Conservation (phyloP, 2,888 invertebrate genomes). For the Holacanthella duospinosa region DNA sequence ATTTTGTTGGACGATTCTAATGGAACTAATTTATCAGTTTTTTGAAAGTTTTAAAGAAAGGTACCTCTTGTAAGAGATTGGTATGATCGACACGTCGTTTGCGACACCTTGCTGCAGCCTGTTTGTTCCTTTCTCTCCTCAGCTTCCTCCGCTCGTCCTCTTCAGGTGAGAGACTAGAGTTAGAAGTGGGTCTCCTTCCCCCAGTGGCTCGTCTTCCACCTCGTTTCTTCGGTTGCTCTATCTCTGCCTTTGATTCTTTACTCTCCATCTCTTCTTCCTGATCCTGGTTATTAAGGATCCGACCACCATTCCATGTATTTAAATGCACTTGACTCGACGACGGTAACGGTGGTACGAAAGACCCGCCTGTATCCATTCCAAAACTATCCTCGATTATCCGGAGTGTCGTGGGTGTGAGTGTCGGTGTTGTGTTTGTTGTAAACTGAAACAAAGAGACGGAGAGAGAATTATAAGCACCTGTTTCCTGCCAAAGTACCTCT, state of each 20-base stretch:
- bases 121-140: constrained; percentile 87
- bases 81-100: constrained; percentile 94
- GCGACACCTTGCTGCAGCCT: constrained; percentile 93
- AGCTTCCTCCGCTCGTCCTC: constrained; percentile 81
- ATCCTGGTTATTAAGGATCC: constrained; percentile 15
- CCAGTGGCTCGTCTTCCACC: constrained; percentile 16
- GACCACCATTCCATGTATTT: constrained; percentile 32
- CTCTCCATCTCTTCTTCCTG: constrained; percentile 1
- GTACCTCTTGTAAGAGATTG: constrained; percentile 67
- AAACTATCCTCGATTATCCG: constrained; percentile 60
- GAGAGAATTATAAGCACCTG: no score
- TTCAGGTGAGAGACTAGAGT: constrained; percentile 57
- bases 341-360: constrained; percentile 19
- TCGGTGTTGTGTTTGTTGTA: constrained; percentile 60
- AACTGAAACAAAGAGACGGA: no score
- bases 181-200: constrained; percentile 20
- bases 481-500: no score
- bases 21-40: no score
- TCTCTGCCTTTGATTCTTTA: constrained; percentile 9
- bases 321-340: constrained; percentile 17
- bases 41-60: not conserved
- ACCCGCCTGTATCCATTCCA: constrained; percentile 1
- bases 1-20: no score
- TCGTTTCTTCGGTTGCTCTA: constrained; percentile 11
- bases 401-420: constrained; percentile 85